These are phyloP conservation scores for Chironomus striatipennis DNA, from an alignment of 1,140 invertebrate genomes.

Conservation along the genomic window DNA sequence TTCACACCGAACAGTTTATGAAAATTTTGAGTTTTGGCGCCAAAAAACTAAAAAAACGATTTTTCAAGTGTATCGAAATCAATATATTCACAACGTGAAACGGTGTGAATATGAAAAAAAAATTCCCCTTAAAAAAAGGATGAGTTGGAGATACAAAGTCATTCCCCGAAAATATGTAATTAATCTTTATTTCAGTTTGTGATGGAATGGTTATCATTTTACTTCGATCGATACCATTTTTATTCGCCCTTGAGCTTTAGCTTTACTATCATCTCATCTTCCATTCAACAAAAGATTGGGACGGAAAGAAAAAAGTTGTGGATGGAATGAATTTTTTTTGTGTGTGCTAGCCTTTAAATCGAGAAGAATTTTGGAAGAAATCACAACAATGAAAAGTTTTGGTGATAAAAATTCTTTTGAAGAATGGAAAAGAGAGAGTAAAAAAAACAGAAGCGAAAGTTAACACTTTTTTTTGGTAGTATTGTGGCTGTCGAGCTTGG, in stretches of 20 bases:
- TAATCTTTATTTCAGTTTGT: conserved; percentile 14
- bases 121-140: neutral
- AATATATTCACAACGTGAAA: too few relatives aligned
- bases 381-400: neutral
- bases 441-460: neutral
- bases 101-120: too few relatives aligned
- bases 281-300: too few relatives aligned
- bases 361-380: too few relatives aligned
- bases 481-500: too few relatives aligned
- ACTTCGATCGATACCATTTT: conserved; percentile 4
- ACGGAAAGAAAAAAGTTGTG: too few relatives aligned
- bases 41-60: too few relatives aligned
- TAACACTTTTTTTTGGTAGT: neutral
- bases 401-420: neutral
- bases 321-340: neutral
- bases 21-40: too few relatives aligned
- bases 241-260: neutral
- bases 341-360: neutral
- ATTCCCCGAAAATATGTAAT: neutral
- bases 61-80: too few relatives aligned
- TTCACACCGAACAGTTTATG: too few relatives aligned
- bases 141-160: neutral
- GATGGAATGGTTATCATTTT: conserved; percentile 7
- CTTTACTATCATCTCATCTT: too few relatives aligned
- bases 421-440: neutral